Conservation (phyloP, 2,797 vertebrate species). For the Pseudochaenichthys georgianus region DNA sequence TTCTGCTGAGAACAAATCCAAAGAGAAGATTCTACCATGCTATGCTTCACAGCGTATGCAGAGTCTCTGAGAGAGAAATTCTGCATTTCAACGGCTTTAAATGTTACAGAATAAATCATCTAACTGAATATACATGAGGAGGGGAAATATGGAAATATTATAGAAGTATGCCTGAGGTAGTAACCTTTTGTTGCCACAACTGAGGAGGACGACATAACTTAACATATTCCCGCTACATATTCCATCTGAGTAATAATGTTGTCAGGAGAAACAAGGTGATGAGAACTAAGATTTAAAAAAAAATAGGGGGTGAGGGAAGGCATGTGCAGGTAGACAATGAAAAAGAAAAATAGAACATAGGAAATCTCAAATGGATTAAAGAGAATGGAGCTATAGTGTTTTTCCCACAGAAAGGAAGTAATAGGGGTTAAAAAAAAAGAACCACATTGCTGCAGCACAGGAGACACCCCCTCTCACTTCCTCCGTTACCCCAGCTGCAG, state of each 20-base stretch:
- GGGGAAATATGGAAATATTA: slow-evolving; percentile 78
- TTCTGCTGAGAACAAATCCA: slow-evolving; percentile 55
- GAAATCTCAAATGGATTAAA: slow-evolving; percentile 66
- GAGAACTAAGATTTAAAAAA: slow-evolving; percentile 49
- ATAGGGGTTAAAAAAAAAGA: slow-evolving; percentile 78
- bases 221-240: slow-evolving; percentile 70
- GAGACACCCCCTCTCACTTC: slow-evolving; percentile 54
- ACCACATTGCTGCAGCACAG: slow-evolving; percentile 66
- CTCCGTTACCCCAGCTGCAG: slow-evolving; percentile 82
- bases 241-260: slow-evolving; percentile 67
- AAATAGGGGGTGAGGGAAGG: slow-evolving; percentile 22
- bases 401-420: slow-evolving; percentile 72
- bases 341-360: slow-evolving; percentile 53
- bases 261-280: slow-evolving; percentile 65
- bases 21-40: slow-evolving; percentile 35
- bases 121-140: slow-evolving; percentile 80
- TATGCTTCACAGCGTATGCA: slow-evolving; percentile 35
- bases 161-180: slow-evolving; percentile 71
- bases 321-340: slow-evolving; percentile 22
- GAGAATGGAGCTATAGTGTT: slow-evolving; percentile 59
- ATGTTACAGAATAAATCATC: slow-evolving; percentile 73
- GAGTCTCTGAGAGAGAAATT: slow-evolving; percentile 26
- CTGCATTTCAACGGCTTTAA: slow-evolving; percentile 62
- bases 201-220: slow-evolving; percentile 72
- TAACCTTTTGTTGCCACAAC: slow-evolving; percentile 84